Conservation (phyloP, 2,113 vertebrate species). For the Dicentrarchus labrax region DNA sequence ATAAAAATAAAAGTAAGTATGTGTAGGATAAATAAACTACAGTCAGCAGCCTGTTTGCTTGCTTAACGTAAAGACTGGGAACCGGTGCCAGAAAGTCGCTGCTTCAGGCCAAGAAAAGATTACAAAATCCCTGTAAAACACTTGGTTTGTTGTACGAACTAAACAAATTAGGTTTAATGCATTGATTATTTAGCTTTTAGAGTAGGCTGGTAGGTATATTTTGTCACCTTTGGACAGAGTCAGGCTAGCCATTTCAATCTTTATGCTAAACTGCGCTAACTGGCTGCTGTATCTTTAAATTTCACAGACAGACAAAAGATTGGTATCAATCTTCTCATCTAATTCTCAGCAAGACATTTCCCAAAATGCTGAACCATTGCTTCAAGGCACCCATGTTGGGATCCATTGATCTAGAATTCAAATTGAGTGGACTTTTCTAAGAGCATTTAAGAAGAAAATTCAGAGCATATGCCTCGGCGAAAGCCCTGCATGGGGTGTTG, state of each 20-base stretch:
- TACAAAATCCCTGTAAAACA: too few species aligned
- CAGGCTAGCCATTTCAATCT: background rate
- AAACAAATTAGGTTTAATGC: too few species aligned
- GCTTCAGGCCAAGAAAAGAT: too few species aligned
- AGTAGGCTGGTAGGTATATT: too few species aligned
- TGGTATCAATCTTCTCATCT: background rate
- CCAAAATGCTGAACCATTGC: background rate
- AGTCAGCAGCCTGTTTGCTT: background rate
- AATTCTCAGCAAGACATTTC: background rate
- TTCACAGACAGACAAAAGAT: background rate
- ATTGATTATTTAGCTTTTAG: too few species aligned
- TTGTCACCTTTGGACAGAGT: too few species aligned
- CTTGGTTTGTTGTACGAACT: too few species aligned
- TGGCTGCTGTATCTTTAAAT: background rate
- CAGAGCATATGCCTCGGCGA: background rate
- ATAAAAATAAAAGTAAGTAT: too few species aligned
- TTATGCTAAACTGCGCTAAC: slow-evolving; percentile 10
- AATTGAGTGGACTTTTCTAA: background rate
- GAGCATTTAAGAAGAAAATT: slow-evolving; percentile 6
- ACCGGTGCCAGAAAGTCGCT: background rate
- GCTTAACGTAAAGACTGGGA: background rate
- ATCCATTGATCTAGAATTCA: background rate
- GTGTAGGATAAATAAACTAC: too few species aligned
- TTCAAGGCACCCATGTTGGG: background rate
- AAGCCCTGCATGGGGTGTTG: slow-evolving; percentile 12